Conservation (phyloP, 2,888 invertebrate species). For the Eupithecia exiguata region DNA sequence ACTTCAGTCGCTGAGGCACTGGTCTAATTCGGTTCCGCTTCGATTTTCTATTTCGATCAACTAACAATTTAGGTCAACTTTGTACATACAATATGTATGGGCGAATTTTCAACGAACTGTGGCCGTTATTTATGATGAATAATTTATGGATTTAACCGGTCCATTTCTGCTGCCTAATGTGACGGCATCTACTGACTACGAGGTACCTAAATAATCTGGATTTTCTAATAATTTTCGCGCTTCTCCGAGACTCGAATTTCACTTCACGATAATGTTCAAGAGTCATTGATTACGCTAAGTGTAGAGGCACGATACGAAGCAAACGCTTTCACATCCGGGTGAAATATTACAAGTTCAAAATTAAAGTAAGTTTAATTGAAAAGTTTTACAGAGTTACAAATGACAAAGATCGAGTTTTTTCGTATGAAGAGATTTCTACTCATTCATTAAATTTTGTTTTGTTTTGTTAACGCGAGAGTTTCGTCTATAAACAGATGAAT, state of each 20-base stretch:
- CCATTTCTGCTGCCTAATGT: conserved; percentile 22
- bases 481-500: neutral
- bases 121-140: conserved; percentile 40
- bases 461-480: neutral
- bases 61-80: conserved; percentile 33
- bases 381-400: neutral
- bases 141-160: conserved; percentile 29
- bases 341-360: neutral
- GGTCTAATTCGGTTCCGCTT: conserved; percentile 23
- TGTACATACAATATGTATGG: conserved; percentile 33
- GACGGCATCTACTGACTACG: neutral
- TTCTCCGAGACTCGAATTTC: neutral
- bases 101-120: conserved; percentile 38
- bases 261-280: neutral
- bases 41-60: conserved; percentile 34
- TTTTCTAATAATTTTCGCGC: neutral
- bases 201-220: neutral
- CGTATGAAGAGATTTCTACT: neutral
- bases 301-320: neutral
- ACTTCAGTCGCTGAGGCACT: conserved; percentile 15
- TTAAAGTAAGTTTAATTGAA: neutral
- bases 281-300: neutral
- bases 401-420: neutral
- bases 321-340: neutral
- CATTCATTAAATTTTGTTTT: neutral